Evolutionary conservation across 2,797 vertebrate genomes (phyloP), one percentile per base, ranked within the genome.

Genomic region (Euthynnus affinis): DNA sequence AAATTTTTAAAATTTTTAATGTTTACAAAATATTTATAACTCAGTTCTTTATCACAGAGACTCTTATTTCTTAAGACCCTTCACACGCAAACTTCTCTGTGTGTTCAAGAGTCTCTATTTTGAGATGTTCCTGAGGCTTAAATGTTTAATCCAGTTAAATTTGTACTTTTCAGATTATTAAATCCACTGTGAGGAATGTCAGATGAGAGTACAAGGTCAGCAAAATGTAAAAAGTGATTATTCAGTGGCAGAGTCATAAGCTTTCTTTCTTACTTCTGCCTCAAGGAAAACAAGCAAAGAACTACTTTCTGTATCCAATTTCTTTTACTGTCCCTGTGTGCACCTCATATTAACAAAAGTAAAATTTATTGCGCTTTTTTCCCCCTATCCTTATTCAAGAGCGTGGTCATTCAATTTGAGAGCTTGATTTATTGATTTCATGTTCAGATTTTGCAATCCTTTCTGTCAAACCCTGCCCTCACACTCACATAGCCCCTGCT

Each of bases 141-240:
- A 80, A 77, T 9, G n/a, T 69, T 79, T 82, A 87, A 85, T 87
- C 74, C 79, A 76, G 68, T 91, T 84, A 85, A 71, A 83, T 81
- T 32, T 78, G 73, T 63, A 66, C 75, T 84, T 76, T 59, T 82
- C 56, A 71, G 68, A 78, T 77, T 66, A 84, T 83, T 85, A 82
- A 82, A 88, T 89, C 65, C 82, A 62, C 58, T 1, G 2, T 56
- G 68, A 86, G 67, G 59, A 83, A 74, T 78, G 84, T 84, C 81
- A 89, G 70, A 46, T 78, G 77, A 66, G 48, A 63, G 32, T 65
- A 34, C 66, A 70, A 75, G 73, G 74, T 89, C 83, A 86, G 76
- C 58, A 59, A 76, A 82, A 77, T 22, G 40, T 83, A 73, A 78
- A 68, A 82, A 57, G 55, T 78, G 37, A 85, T 83, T 81, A 80